A percentile compares a stretch with the other conserved stretches of the same genome.
phyloP scores from a whole-genome alignment of 2,797 vertebrate species.

The Rousettus madagascariensis region DNA sequence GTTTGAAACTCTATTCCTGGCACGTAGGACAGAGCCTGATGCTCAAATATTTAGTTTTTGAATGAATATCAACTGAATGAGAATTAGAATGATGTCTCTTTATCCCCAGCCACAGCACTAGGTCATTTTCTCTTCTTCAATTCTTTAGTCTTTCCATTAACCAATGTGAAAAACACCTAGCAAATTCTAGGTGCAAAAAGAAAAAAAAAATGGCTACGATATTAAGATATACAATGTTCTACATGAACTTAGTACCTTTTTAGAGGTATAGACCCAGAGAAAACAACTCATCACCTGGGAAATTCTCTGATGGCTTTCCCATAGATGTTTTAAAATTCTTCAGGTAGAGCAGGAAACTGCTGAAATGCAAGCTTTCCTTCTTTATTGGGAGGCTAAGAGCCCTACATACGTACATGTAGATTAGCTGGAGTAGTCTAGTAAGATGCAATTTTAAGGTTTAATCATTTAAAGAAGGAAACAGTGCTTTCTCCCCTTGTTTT shows the following conservation, averaged over 20 bases:
- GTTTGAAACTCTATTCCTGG: background rate
- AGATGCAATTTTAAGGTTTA: background rate
- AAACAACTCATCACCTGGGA: background rate
- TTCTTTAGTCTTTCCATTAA: background rate
- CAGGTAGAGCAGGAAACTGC: background rate
- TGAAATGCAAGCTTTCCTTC: background rate
- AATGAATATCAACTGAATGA: background rate
- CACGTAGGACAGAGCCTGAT: background rate
- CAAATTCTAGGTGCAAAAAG: background rate
- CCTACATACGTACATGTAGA: background rate
- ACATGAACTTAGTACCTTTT: background rate
- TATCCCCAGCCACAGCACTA: background rate
- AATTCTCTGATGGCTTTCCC: background rate
- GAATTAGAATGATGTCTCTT: background rate
- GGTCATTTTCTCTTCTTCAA: background rate
- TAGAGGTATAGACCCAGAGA: background rate
- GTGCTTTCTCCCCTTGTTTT: background rate
- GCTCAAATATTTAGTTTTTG: background rate
- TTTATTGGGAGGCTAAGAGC: background rate
- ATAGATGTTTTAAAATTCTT: background rate
- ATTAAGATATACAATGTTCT: background rate
- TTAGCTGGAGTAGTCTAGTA: background rate
- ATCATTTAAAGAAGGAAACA: background rate
- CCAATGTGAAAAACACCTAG: background rate
- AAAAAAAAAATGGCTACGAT: background rate